A percentile compares a stretch with the other conserved stretches of the same genome.
Evolutionary conservation across 2,888 invertebrate genomes (phyloP).

Genomic region (Petrolisthes cinctipes): DNA sequence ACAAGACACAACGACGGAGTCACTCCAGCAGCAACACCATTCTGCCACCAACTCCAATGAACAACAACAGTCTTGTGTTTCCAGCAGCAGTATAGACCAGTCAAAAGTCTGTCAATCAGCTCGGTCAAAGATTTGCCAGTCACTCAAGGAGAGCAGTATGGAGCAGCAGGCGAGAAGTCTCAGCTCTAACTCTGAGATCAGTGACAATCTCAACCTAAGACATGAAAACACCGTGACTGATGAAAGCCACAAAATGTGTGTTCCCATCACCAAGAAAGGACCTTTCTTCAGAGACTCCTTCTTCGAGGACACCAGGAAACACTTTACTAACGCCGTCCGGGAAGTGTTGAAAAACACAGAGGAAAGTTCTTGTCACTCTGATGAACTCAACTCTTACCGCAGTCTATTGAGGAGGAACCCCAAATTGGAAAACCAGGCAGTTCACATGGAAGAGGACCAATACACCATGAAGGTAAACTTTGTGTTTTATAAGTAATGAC

Average conservation of each 20-base stretch:
- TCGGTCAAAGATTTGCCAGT: background rate
- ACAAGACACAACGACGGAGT: background rate
- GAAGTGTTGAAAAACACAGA: constrained; percentile 9
- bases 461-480: constrained; percentile 29
- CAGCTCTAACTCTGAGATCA: background rate
- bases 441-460: constrained; percentile 28
- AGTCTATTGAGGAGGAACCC: constrained; percentile 29
- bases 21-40: background rate
- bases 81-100: background rate
- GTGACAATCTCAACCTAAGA: background rate
- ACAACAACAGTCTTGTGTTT: background rate
- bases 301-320: constrained; percentile 22
- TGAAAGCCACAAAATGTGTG: background rate
- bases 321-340: constrained; percentile 24
- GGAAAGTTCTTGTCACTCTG: background rate
- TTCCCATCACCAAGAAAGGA: constrained; percentile 31
- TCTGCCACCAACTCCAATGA: no score
- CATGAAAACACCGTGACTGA: background rate
- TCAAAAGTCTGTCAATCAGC: background rate
- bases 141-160: background rate
- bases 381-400: constrained; percentile 24
- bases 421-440: constrained; percentile 31
- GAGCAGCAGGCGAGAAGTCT: background rate
- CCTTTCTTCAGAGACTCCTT: constrained; percentile 39
- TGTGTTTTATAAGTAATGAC: background rate